phyloP scores from a whole-genome alignment of 2,113 vertebrate genomes.

The rat (Rattus norvegicus) region DNA sequence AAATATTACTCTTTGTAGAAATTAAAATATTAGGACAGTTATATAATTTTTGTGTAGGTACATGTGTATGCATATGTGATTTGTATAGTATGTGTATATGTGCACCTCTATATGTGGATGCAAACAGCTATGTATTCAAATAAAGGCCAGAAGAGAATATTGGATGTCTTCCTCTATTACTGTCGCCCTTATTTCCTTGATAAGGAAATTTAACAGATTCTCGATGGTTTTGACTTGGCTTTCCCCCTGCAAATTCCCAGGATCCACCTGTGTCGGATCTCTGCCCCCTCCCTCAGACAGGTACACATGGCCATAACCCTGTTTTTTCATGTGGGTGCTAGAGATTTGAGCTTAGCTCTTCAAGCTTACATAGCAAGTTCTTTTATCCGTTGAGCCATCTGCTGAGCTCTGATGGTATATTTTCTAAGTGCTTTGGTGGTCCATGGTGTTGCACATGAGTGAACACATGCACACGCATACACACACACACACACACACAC shows the following conservation, averaged over 20 bases:
- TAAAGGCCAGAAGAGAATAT: neutral
- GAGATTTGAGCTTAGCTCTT: neutral
- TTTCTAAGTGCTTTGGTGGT: constrained; percentile 4
- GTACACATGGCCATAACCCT: neutral
- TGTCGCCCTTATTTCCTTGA: neutral
- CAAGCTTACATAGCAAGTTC: neutral
- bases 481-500: too few species aligned
- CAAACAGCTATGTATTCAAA: neutral
- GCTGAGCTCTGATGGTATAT: neutral
- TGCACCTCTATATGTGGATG: neutral
- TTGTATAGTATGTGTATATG: neutral
- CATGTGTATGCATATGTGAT: neutral
- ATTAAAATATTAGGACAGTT: neutral
- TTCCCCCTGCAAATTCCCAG: neutral
- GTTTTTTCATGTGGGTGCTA: neutral
- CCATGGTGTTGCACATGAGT: neutral
- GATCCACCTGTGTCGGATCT: neutral
- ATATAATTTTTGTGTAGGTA: neutral
- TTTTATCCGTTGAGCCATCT: neutral
- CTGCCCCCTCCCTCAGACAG: neutral
- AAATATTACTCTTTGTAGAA: neutral
- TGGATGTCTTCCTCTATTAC: neutral
- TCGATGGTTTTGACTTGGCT: neutral
- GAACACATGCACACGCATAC: neutral
- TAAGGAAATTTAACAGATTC: neutral